Percentiles rank a stretch among this genome's conserved stretches.
Evolutionary conservation across 2,113 vertebrate species (phyloP).

Genomic region (Rhabdornis inornatus): DNA sequence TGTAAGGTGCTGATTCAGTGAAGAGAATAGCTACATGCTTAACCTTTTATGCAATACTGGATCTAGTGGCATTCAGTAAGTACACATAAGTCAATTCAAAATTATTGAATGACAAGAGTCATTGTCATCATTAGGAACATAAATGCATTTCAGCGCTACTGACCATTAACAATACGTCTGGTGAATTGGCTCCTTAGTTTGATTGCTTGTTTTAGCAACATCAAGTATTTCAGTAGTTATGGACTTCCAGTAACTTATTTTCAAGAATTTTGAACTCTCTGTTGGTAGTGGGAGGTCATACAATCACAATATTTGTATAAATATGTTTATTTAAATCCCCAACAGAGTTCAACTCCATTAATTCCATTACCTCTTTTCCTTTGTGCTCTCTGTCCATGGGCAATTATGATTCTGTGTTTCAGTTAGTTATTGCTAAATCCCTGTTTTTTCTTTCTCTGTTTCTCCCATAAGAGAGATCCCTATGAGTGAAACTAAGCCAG

Average conservation of each 20-base stretch:
- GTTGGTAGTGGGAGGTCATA: background rate
- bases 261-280: background rate
- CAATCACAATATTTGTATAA: background rate
- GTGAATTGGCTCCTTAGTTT: background rate
- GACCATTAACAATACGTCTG: background rate
- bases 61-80: background rate
- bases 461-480: background rate
- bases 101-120: background rate
- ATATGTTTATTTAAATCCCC: background rate
- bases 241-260: background rate
- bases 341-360: background rate
- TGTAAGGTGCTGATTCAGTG: slow-evolving; percentile 32
- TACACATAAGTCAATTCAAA: background rate
- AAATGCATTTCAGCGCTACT: background rate
- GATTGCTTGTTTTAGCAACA: background rate
- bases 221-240: background rate
- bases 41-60: background rate
- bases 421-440: background rate
- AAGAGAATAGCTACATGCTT: background rate
- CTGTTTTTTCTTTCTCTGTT: background rate
- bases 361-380: background rate
- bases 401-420: background rate
- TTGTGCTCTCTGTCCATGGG: background rate
- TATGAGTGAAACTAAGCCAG: background rate
- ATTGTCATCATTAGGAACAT: background rate